Base-by-base conservation (phyloP, 2,113 vertebrate genomes). In the Aleadryas rufinucha region DNA sequence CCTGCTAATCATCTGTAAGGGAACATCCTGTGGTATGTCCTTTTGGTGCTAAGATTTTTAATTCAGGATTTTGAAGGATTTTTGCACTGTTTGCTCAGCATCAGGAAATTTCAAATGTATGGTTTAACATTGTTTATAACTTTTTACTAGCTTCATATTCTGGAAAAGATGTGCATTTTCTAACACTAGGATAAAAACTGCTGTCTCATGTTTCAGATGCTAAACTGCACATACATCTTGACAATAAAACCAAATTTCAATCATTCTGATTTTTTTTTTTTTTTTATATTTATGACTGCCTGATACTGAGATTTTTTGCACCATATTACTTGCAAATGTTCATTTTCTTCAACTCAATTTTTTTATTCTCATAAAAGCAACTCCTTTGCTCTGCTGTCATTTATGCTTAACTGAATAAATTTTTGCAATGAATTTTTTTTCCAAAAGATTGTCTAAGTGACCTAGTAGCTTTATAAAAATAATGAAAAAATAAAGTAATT, bases 331-430 rank as follows among this genome's bases (percentile, higher is more conserved):
- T 21, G 16, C 9, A 74, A 69, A 37, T 19, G 1, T 17, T 93
- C 2, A 0, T 13, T 81, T 86, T 76, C 31, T 49, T 79, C 39
- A 49, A 63, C 4, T 57, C 4, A 13, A 0, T 21, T 12, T 80
- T 69, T 80, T 89, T 21, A n/a, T 1, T 84, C 5, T 77, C 27
- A 37, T 18, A 13, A 53, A 63, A 89, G 8, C 28, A 77, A 18
- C 7, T 16, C 7, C 2, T 39, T 69, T 84, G 3, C 4, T 81
- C 6, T 69, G 27, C 69, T 68, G 21, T 65, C 11, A 35, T 82
- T 49, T 35, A 27, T 17, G 3, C 19, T 70, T 74, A 69, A 70
- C 7, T 64, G 30, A 78, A 81, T 59, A 16, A 37, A 17, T 72
- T 72, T 64, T 64, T 8, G 59, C 86, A 60, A 33, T 16, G 1